Evolutionary conservation across 2,113 vertebrate genomes (phyloP).

Genomic region (Cyrtonyx montezumae): DNA sequence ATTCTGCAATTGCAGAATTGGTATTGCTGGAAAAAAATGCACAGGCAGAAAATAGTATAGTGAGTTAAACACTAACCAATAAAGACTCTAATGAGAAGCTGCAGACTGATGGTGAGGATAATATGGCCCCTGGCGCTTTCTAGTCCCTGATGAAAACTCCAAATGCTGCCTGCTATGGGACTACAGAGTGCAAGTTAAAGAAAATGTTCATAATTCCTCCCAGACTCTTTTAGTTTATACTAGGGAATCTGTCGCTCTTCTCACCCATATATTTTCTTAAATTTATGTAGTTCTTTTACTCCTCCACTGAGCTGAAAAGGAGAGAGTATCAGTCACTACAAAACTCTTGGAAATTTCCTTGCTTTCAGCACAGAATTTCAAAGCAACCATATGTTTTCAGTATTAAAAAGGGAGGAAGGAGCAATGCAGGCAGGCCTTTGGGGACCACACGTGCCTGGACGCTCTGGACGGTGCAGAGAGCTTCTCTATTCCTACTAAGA

Average conservation of each 20-base stretch:
- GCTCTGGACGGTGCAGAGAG: neutral
- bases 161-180: neutral
- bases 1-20: too few relatives aligned
- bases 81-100: neutral
- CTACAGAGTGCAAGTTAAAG: neutral
- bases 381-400: neutral
- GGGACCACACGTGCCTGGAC: neutral
- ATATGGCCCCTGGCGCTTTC: neutral
- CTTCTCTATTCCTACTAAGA: neutral
- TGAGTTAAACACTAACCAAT: neutral
- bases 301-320: neutral
- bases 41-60: rapidly evolving
- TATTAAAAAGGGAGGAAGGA: neutral
- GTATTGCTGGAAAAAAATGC: neutral
- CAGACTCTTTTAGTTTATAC: neutral
- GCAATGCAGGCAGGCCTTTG: neutral
- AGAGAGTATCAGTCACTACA: neutral
- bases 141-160: neutral
- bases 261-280: neutral
- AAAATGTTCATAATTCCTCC: neutral
- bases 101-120: rapidly evolving
- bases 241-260: neutral
- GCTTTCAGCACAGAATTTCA: neutral
- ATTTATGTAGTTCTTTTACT: neutral
- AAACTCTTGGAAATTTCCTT: neutral